Evolutionary conservation across 2,797 vertebrate species (phyloP).

Genomic region (Centroberyx gerrardi): DNA sequence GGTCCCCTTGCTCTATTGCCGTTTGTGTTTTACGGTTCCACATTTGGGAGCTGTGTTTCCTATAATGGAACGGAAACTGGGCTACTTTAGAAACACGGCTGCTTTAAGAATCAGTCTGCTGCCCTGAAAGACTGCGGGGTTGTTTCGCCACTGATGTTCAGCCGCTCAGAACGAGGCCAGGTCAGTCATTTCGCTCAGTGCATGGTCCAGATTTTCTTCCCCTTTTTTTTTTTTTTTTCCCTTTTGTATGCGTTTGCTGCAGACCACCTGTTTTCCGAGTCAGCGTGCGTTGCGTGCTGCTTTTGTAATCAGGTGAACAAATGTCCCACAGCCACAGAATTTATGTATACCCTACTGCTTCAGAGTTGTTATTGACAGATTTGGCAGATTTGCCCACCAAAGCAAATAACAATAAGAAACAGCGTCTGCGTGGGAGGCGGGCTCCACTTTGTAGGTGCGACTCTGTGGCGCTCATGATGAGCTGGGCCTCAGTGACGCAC

Average conservation of each 20-base stretch:
- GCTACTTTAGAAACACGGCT: conserved; percentile 34
- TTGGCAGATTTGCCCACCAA: conserved; percentile 21
- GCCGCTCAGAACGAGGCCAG: conserved; percentile 55
- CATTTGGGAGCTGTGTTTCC: conserved; percentile 55
- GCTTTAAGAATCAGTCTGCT: conserved; percentile 54
- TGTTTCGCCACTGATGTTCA: conserved; percentile 42
- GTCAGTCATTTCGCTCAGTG: conserved; percentile 32
- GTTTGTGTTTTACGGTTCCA: conserved; percentile 59
- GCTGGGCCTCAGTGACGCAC: conserved; percentile 40
- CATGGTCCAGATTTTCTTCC: conserved; percentile 63
- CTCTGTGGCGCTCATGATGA: conserved; percentile 39
- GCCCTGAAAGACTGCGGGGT: conserved; percentile 25
- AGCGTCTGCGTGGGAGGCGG: conserved; percentile 33
- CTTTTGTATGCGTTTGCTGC: conserved; percentile 53
- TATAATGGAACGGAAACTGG: conserved; percentile 51
- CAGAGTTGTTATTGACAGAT: conserved; percentile 41
- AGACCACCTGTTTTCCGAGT: conserved; percentile 79
- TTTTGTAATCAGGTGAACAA: conserved; percentile 77
- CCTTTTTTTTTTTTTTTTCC: conserved; percentile 30
- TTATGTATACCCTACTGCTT: conserved; percentile 38
- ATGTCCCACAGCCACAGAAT: conserved; percentile 52
- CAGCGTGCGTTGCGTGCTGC: conserved; percentile 48
- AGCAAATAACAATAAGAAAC: conserved; percentile 32
- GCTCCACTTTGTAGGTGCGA: conserved; percentile 39
- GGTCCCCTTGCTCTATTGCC: conserved; percentile 35